phyloP scores from a whole-genome alignment of 2,113 vertebrate genomes.

The Dicentrarchus labrax region DNA sequence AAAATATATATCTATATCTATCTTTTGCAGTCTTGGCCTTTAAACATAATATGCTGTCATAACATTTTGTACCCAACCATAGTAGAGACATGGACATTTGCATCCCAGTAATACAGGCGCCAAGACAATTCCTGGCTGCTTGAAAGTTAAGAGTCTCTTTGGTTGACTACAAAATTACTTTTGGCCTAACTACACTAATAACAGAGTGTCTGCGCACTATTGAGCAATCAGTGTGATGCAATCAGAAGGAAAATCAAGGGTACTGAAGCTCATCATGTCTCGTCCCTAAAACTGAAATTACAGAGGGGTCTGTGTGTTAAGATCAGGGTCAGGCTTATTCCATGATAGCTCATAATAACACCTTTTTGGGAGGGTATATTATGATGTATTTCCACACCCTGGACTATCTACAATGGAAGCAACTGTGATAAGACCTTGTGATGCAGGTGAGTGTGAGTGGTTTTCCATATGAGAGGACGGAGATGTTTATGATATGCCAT shows the following conservation, averaged over 20 bases:
- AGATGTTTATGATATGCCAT: background rate
- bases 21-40: background rate
- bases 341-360: constrained; percentile 4
- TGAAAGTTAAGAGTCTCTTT: constrained; percentile 14
- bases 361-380: background rate
- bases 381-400: background rate
- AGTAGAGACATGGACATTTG: background rate
- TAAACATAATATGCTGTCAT: background rate
- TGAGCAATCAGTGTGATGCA: constrained; percentile 60
- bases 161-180: constrained; percentile 26
- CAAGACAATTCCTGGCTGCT: background rate
- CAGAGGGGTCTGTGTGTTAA: constrained; percentile 2
- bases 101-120: background rate
- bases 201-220: constrained; percentile 11
- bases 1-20: background rate
- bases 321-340: constrained; percentile 20
- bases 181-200: constrained; percentile 29
- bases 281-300: constrained; percentile 37
- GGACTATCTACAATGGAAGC: background rate
- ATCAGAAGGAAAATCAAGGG: constrained; percentile 59
- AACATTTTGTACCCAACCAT: background rate
- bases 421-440: background rate
- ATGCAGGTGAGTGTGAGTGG: background rate
- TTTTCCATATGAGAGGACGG: background rate
- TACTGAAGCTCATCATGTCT: constrained; percentile 21